Base-by-base conservation (phyloP, 2,113 vertebrate species). In the Psophia crepitans region DNA sequence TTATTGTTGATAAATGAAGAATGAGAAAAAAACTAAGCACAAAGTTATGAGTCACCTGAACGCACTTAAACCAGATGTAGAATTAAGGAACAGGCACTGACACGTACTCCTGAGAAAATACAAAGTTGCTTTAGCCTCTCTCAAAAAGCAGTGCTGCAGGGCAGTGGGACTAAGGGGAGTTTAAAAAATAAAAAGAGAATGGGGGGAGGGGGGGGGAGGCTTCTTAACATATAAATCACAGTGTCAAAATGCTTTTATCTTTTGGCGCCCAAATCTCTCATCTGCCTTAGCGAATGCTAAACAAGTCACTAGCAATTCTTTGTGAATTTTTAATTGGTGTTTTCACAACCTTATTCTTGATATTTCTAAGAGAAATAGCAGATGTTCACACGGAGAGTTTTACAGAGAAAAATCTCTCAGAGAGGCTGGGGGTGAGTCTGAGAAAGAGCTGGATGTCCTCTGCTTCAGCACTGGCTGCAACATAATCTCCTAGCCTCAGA, bases 171-270 rank as follows among this genome's bases (percentile, higher is more conserved):
- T 95, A 75, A 80, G 57, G 74, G 81, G 87, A 95, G 84, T 95
- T 96, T 69, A 43, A 94, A 94, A 97, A 95, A 92, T 87, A 87
- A 73, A 93, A 89, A 91, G 77, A 77, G 84, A 82, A 87, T 92
- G 96, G 92, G 89, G 95, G 95, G 89, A 15, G 51, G 81, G 51
- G 81, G 80, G 58, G 49, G 22, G 2, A 87, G 87, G 89, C 77
- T 94, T 90, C 94, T 96, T 96, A 96, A 89, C 88, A 91, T 96
- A 93, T 92, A 96, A 96, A 97, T 97, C 96, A 92, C 95, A 92
- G 93, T 87, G 94, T 96, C 96, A 97, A 96, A 97, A 96, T 95
- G 91, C 95, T 97, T 97, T 96, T 94, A 97, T 97, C 97, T 97
- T 97, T 95, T 97, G 94, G 96, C 49, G n/a, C 87, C 95, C 93